Base-by-base conservation (phyloP, 2,888 invertebrate species). In the Tetragonula carbonaria region DNA sequence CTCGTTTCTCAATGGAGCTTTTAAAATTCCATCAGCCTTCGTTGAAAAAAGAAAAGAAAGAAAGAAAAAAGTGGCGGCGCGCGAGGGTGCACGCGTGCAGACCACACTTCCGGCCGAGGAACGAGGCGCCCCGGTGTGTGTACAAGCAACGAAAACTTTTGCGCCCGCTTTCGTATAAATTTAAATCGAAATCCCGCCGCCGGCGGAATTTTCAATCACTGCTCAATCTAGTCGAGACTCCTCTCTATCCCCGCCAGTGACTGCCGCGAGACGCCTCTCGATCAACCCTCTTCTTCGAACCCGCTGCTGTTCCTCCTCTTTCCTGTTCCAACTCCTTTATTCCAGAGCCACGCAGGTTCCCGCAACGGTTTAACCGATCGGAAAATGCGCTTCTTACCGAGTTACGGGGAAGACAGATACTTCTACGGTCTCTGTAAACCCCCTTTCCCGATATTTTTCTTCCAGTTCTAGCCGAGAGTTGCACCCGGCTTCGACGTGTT, bases 201-300 rank as follows among this genome's bases (percentile, higher is more conserved):
- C 86, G 92, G 93, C 93, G 82, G 91, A 93, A 91, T 94, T 93
- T 94, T 94, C 93, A 94, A 94, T 94, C 94, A 93, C 91, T 87
- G 88, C 91, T 93, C 92, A 92, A 93, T 94, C 93, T 91, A 92
- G 89, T 90, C 91, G 90, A 91, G 90, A 51, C 91, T 88, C 28
- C 28, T 28, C 28, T 28, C 85, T 76, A 85, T 21, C 16, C 53
- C 21, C 85, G 82, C 80, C 79, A 89, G 82, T 85, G 80, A 85
- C 82, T 85, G 72, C 77, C 66, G 11, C 63, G 45, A 45, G 45
- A 45, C 45, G 8, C 57, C 80, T 78, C 83, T 74, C 75, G 45
- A 45, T 45, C 45, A 45, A 45, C 74, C 72, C 67, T 68, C 74
- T 78, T 71, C 59, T 80, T 68, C 57, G 66, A 33, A 2, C 33